Evolutionary conservation across 2,888 invertebrate species (phyloP).

Genomic region (Matsumyia berberina): DNA sequence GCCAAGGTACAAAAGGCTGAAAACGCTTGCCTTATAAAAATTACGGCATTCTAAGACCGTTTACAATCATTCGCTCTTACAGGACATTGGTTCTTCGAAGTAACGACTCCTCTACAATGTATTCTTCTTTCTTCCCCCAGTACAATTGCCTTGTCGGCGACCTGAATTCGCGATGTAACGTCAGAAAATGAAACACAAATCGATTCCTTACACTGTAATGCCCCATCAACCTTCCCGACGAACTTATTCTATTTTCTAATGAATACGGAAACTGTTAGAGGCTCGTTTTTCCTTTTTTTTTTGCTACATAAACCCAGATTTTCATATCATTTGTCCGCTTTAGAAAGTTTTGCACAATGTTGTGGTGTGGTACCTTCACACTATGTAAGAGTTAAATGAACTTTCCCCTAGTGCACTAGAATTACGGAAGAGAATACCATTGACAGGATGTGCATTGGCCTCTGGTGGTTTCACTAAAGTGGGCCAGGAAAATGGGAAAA

Average conservation of each 20-base stretch:
- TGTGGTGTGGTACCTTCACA: constrained; percentile 15
- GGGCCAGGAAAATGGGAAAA: constrained; percentile 61
- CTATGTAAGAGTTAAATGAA: constrained; percentile 41
- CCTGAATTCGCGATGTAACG: no score
- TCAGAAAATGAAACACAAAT: background rate
- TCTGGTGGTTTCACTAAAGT: constrained; percentile 45
- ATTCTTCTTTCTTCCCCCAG: no score
- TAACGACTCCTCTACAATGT: no score
- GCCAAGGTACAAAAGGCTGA: no score
- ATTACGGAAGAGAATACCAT: constrained; percentile 40
- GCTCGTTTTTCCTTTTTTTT: background rate
- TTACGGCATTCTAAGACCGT: no score
- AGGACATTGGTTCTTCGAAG: no score
- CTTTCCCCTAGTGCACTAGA: constrained; percentile 40
- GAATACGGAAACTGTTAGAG: constrained; percentile 12
- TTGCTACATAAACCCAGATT: constrained; percentile 3
- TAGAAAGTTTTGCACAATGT: constrained; percentile 29
- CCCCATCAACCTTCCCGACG: background rate
- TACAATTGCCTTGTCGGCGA: no score
- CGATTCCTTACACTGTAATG: background rate
- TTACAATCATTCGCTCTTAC: no score
- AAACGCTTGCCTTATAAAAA: no score
- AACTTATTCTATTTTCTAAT: constrained; percentile 23
- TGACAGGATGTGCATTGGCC: constrained; percentile 62
- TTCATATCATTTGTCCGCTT: constrained; percentile 30